Base-by-base conservation (phyloP, 2,888 invertebrate genomes). In the Ormyrus rosae region DNA sequence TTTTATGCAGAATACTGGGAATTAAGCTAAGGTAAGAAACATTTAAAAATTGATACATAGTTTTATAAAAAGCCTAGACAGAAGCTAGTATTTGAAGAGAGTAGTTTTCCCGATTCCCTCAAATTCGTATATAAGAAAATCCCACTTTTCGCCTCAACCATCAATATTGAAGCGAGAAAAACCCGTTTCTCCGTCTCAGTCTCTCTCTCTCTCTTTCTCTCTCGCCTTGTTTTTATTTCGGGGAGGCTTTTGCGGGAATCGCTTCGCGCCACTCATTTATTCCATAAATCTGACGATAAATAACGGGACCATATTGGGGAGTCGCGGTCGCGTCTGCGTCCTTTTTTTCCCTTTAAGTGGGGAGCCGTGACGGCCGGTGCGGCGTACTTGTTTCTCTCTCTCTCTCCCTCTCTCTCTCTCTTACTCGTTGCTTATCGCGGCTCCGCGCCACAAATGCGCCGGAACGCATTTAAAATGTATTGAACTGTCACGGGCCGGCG, bases 381-480 rank as follows among this genome's bases (percentile, higher is more conserved):
- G 55, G 19, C 56, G 45, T 58, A 70, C 34, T 61, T 64, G 11
- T 61, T 46, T 53, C 6, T 56, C 58, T 63, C n/a, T 61, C 60
- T 63, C 68, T 61, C 48, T 53, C 63, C 53, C 58, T 56, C 55
- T 75, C n/a, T 68, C 45, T 63, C 63, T 63, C 46, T 53, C 46
- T 60, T 48, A n/a, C 61, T 72, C 81, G 84, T 85, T 85, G 86
- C 87, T 88, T 87, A 88, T 87, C 87, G 88, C 83, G 82, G 11
- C 61, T 65, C 46, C n/a, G 55, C 48, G 46, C 85, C 87, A 84
- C 88, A 90, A 90, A 90, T 89, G 88, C 89, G 88, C 86, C 88
- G 89, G 87, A 89, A 89, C 90, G 88, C 90, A 90, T 90, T 90
- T 90, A 90, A 90, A 90, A 90, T 90, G 90, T 90, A 90, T 90